Evolutionary conservation across 1,140 invertebrate species (phyloP), one percentile per base, ranked within the genome.

Genomic region (Atta cephalotes): DNA sequence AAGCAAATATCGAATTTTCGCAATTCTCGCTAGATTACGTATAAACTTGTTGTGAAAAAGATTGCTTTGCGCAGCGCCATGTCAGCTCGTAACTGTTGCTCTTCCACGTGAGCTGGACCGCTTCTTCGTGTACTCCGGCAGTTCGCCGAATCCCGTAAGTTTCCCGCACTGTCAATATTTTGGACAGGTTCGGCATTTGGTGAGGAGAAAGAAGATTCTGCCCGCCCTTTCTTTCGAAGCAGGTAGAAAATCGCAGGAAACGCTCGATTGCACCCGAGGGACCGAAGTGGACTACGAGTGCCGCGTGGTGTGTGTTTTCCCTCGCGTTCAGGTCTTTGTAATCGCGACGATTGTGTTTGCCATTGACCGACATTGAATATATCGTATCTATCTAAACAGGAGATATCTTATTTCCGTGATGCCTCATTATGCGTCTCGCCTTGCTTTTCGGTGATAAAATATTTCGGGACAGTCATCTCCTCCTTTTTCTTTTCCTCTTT

Each of bases 151-250:
- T 51, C 25, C 9, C n/a, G 31, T 16, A 45, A 53, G 45, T 39
- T n/a, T 72, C 10, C 74, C 70, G 66, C 70, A 86, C 53, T 84
- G 93, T 94, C 93, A 94, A 94, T 93, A 93, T 94, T 94, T 94
- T 93, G 87, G 90, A 89, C 90, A 70, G 79, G 79, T 89, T 71
- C 84, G 92, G 62, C 6, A 63, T 85, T 88, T 89, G 80, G 88
- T 70, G 31, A 35, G 78, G 68, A 65, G 65, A 68, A 87, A 88
- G 72, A 91, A 77, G 56, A 63, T 89, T 89, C 93, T 91, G 90
- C 0, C 81, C 86, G 87, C 76, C 87, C 90, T 90, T 92, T 85
- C 81, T 65, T 28, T 84, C 58, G 84, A 53, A 58, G 70, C 90
- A 92, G 92, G 91, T 92, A 92, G 88, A 87, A 85, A 88, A 90